Evolutionary conservation across 2,797 vertebrate species (phyloP).

Genomic region (Pempheris klunzingeri): DNA sequence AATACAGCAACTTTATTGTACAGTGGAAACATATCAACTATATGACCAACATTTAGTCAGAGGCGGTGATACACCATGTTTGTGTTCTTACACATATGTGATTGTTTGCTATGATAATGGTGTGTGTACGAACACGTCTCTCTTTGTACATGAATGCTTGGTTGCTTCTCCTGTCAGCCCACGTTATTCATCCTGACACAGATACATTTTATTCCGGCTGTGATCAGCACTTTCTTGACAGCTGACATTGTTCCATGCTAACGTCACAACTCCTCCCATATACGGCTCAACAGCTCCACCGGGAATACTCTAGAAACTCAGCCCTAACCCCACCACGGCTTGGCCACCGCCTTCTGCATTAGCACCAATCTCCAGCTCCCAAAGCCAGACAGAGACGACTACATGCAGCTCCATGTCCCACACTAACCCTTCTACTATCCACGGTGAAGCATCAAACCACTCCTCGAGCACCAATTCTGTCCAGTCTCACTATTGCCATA

Average conservation of each 20-base stretch:
- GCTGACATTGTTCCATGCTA: conserved; percentile 69
- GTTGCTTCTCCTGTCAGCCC: conserved; percentile 65
- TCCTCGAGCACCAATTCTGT: conserved; percentile 51
- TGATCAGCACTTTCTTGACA: conserved; percentile 76
- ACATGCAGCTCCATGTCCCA: conserved; percentile 41
- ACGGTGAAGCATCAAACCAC: conserved; percentile 32
- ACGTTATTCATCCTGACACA: conserved; percentile 72
- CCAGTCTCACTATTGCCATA: conserved; percentile 17
- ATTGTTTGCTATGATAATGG: conserved; percentile 50
- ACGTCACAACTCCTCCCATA: conserved; percentile 61
- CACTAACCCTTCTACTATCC: conserved; percentile 29
- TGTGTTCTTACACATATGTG: conserved; percentile 54
- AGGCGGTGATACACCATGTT: conserved; percentile 29
- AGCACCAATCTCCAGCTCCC: conserved; percentile 38
- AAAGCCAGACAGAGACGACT: conserved; percentile 26
- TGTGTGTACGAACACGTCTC: conserved; percentile 36
- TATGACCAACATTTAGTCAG: conserved; percentile 36
- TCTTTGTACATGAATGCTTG: conserved; percentile 43
- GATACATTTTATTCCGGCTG: conserved; percentile 74
- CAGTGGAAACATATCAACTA: conserved; percentile 14
- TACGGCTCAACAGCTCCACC: conserved; percentile 42
- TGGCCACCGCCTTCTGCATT: conserved; percentile 45
- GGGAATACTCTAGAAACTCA: conserved; percentile 58
- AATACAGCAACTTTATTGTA: conserved; percentile 33
- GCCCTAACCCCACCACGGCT: conserved; percentile 18